These are phyloP conservation scores for Petroica traversi DNA, from an alignment of 2,113 vertebrate species.

Conservation along the genomic window DNA sequence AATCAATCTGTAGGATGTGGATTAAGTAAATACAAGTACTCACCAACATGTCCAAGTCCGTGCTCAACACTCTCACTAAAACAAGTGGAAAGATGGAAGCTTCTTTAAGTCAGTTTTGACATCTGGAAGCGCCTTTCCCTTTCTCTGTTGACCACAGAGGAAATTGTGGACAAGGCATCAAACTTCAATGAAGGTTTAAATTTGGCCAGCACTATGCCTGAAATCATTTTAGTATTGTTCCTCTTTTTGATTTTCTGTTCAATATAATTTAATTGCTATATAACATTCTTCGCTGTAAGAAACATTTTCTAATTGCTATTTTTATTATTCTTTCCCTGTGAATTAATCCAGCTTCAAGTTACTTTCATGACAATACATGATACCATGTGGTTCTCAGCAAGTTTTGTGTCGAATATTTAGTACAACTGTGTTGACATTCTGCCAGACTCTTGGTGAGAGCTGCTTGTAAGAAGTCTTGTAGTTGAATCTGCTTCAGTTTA, in stretches of 20 bases:
- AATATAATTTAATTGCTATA: neutral
- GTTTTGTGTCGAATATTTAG: slow-evolving; percentile 14
- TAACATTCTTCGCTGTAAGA: neutral
- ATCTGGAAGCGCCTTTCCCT: neutral
- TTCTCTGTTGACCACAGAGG: neutral
- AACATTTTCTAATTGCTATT: neutral
- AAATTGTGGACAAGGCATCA: neutral
- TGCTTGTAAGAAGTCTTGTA: slow-evolving; percentile 31
- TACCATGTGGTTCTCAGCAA: slow-evolving; percentile 6
- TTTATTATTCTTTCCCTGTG: neutral
- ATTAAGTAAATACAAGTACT: neutral
- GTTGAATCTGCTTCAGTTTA: slow-evolving; percentile 42
- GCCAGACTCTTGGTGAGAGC: slow-evolving; percentile 38
- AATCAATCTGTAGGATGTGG: neutral
- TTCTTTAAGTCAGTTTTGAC: neutral
- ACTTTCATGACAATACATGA: neutral
- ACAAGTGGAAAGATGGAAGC: neutral
- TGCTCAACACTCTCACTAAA: neutral
- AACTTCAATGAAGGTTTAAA: neutral
- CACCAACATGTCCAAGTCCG: neutral
- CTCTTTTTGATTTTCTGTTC: neutral
- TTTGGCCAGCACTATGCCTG: neutral
- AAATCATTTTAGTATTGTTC: neutral
- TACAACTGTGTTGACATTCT: slow-evolving; percentile 38
- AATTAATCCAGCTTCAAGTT: neutral